A percentile compares a stretch with the other conserved stretches of the same genome.
Conservation (phyloP, 2,888 invertebrate species). For the Dione vanillae region DNA sequence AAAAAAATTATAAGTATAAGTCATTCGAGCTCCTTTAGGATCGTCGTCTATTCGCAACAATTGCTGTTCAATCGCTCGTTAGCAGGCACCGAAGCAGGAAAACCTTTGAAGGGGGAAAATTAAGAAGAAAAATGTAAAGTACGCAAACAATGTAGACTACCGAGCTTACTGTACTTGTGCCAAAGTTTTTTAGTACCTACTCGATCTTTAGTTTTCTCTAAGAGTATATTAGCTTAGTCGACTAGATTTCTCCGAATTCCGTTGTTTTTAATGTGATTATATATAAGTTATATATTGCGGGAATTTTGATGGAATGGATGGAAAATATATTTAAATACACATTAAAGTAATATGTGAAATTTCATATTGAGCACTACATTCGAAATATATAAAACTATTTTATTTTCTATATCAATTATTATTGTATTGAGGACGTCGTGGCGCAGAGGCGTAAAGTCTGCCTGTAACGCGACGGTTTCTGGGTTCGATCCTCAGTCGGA, state of each 20-base stretch:
- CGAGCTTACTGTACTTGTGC: constrained; percentile 14
- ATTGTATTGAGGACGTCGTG: too few species aligned
- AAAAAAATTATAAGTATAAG: constrained; percentile 9
- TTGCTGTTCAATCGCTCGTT: constrained; percentile 45
- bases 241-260: neutral
- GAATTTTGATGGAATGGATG: too few species aligned
- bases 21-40: constrained; percentile 23
- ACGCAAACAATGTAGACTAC: constrained; percentile 51
- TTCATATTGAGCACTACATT: too few species aligned
- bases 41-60: constrained; percentile 35
- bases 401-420: too few species aligned
- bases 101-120: constrained; percentile 50
- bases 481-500: too few species aligned
- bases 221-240: neutral
- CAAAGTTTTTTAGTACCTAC: constrained; percentile 5
- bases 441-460: too few species aligned
- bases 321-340: too few species aligned
- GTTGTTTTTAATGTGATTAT: too few species aligned
- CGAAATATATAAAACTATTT: too few species aligned
- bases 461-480: too few species aligned
- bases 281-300: too few species aligned
- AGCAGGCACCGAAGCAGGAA: constrained; percentile 44
- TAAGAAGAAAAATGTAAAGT: constrained; percentile 50
- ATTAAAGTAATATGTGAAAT: too few species aligned
- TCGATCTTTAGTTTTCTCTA: neutral